Conservation (phyloP, 2,797 vertebrate genomes). For the Crenichthys baileyi region DNA sequence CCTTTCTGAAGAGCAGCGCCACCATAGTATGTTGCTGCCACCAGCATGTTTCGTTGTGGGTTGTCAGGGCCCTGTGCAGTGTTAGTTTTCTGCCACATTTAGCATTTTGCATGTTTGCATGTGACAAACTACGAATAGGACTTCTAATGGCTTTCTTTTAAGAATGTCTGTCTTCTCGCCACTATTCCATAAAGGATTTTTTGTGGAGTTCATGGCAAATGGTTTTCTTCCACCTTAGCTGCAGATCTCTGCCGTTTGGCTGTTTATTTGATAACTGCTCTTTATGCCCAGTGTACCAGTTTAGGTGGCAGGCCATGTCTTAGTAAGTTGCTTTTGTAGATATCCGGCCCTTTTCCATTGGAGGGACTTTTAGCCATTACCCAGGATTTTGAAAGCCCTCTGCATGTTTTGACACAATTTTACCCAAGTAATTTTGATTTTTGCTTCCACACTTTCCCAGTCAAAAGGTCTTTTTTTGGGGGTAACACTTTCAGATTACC, state of each 20-base stretch:
- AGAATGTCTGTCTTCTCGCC: background rate
- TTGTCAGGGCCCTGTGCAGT: background rate
- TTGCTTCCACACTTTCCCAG: too few relatives aligned
- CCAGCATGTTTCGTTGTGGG: background rate
- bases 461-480: too few relatives aligned
- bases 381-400: too few relatives aligned
- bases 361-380: too few relatives aligned
- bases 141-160: background rate
- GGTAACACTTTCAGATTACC: too few relatives aligned
- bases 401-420: too few relatives aligned
- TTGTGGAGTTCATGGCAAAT: background rate
- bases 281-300: background rate
- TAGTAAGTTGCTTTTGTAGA: background rate
- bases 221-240: background rate
- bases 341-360: background rate
- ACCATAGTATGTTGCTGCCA: background rate
- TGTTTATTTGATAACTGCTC: background rate
- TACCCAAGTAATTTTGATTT: too few relatives aligned
- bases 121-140: background rate
- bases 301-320: background rate
- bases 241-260: background rate
- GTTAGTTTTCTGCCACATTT: background rate
- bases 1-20: background rate
- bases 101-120: background rate
- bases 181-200: background rate